phyloP scores from a whole-genome alignment of 2,888 invertebrate species.

The Cosmopolites sordidus region DNA sequence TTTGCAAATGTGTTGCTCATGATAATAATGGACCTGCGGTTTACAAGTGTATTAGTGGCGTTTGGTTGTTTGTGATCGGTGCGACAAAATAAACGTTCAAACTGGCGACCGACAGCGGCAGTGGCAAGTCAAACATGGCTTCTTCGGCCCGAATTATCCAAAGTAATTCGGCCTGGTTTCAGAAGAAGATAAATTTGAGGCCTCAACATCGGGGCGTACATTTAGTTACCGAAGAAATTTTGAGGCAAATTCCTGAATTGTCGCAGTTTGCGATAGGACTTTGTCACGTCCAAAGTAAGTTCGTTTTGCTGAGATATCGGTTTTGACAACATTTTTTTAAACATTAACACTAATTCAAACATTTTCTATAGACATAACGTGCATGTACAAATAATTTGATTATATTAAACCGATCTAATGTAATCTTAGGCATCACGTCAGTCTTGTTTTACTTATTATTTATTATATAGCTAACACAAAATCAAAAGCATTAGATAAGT shows the following conservation, averaged over 20 bases:
- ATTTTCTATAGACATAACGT: too few relatives aligned
- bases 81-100: slow-evolving; percentile 40
- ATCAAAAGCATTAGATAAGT: too few relatives aligned
- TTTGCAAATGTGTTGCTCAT: slow-evolving; percentile 61
- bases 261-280: slow-evolving; percentile 92
- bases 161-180: slow-evolving; percentile 97
- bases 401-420: too few relatives aligned
- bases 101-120: slow-evolving; percentile 50
- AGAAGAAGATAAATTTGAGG: slow-evolving; percentile 92
- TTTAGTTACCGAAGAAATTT: slow-evolving; percentile 93
- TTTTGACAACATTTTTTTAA: slow-evolving; percentile 10
- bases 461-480: too few relatives aligned
- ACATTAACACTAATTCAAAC: too few relatives aligned
- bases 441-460: too few relatives aligned
- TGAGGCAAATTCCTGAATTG: slow-evolving; percentile 90
- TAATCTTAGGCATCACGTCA: too few relatives aligned
- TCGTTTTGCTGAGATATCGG: not conserved
- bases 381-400: too few relatives aligned
- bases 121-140: slow-evolving; percentile 67
- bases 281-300: slow-evolving; percentile 96
- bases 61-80: slow-evolving; percentile 39
- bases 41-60: slow-evolving; percentile 45
- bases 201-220: slow-evolving; percentile 96
- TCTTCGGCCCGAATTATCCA: slow-evolving; percentile 84
- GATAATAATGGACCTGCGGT: slow-evolving; percentile 63